Evolutionary conservation across 53 echinoderm and acorn worm genomes (phyloP).

Genomic region (Temnopleurus reevesii): DNA sequence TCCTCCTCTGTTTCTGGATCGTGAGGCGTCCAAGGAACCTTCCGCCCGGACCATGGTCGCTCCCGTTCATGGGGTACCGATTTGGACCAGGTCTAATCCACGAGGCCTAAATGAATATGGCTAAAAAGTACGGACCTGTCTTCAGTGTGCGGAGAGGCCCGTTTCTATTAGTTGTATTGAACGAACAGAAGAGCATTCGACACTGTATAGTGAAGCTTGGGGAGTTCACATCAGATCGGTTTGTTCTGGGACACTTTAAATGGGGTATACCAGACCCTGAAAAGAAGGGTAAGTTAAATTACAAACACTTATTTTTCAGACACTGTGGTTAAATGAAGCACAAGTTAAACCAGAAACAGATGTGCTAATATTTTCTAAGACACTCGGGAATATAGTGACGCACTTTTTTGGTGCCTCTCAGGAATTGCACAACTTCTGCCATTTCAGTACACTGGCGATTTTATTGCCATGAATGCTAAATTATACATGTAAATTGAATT

Average conservation of each 20-base stretch:
- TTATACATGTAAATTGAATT: too few relatives aligned
- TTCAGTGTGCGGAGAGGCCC: slow-evolving; percentile 42
- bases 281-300: slow-evolving; percentile 16
- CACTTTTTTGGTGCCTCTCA: too few relatives aligned
- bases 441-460: too few relatives aligned
- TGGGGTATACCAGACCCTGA: background rate
- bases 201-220: slow-evolving; percentile 47
- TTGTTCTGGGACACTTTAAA: background rate
- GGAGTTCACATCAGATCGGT: slow-evolving; percentile 51
- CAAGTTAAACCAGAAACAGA: too few relatives aligned
- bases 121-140: slow-evolving; percentile 50
- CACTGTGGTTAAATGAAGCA: too few relatives aligned
- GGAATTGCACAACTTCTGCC: too few relatives aligned
- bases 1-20: background rate
- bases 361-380: too few relatives aligned
- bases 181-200: background rate
- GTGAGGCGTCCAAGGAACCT: background rate
- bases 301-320: too few relatives aligned
- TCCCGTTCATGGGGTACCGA: slow-evolving; percentile 15
- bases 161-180: slow-evolving; percentile 38
- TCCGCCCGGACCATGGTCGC: slow-evolving; percentile 36
- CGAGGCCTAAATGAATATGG: background rate
- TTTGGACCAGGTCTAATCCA: slow-evolving; percentile 10
- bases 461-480: too few relatives aligned
- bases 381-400: too few relatives aligned